Evolutionary conservation across 1,140 invertebrate species (phyloP).

Genomic region (Bombus picipes): DNA sequence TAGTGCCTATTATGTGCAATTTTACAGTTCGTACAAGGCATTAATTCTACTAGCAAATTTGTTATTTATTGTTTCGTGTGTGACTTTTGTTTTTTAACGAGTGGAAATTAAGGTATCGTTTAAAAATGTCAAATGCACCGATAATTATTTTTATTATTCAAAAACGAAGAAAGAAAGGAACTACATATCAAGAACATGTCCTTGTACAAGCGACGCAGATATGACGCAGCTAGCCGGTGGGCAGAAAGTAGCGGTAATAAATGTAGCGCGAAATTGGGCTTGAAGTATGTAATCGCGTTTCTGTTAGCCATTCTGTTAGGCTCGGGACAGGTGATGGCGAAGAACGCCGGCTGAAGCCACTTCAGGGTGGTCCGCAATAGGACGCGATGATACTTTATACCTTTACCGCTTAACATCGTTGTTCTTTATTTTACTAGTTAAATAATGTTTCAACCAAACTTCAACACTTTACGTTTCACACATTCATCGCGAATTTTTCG

Average conservation of each 20-base stretch:
- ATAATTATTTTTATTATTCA: too few relatives aligned
- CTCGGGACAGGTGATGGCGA: constrained; percentile 32
- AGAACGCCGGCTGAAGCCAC: constrained; percentile 55
- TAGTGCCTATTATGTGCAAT: not conserved
- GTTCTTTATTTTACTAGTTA: not conserved
- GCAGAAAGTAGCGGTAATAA: not conserved
- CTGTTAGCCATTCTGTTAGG: constrained; percentile 33
- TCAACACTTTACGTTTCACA: not conserved
- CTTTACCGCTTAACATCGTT: constrained; percentile 46
- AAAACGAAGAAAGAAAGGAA: not conserved
- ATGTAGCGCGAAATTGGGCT: not conserved
- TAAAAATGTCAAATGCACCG: too few relatives aligned
- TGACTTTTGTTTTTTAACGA: not conserved
- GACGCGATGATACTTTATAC: constrained; percentile 72
- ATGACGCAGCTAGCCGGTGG: too few relatives aligned
- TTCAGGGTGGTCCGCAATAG: constrained; percentile 74
- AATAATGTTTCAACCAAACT: not conserved
- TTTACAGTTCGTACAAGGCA: not conserved
- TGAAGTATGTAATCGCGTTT: constrained; percentile 41
- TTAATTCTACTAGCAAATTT: not conserved
- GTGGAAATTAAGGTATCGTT: too few relatives aligned
- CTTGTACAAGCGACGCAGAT: too few relatives aligned
- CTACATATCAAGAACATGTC: too few relatives aligned
- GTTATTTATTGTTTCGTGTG: not conserved
- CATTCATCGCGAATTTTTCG: not conserved